Base-by-base conservation (phyloP, 2,113 vertebrate genomes). In the Tapirus terrestris region DNA sequence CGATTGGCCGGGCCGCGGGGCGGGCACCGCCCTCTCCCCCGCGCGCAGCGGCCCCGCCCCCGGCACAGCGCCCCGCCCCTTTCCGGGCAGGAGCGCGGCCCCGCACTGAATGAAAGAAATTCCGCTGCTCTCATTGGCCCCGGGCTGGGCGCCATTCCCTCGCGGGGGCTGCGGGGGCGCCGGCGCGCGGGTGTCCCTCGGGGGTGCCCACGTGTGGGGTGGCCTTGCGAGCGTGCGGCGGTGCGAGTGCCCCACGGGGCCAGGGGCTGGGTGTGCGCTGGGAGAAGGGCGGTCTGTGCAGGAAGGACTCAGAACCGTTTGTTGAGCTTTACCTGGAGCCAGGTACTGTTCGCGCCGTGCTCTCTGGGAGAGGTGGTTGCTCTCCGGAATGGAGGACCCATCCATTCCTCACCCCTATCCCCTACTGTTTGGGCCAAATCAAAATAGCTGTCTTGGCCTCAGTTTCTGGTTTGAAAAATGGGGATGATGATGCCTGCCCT, bases 71-170 rank as follows among this genome's bases (percentile, higher is more conserved):
- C 92, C 97, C 94, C 97, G 90, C 96, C 97, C 86, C 98, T 97
- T 97, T 98, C 97, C 98, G 97, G 97, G 96, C 93, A 93, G 29
- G 72, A 95, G 89, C 12, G 8, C 6, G 79, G 98, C 98, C 98
- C 97, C 91, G 94, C 97, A 80, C 98, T 99, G 98, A 99, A 99
- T 99, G 98, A 99, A 99, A 98, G 97, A 91, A 96, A 97, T 98
- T 96, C 98, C 95, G 92, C 95, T 86, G 95, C 94, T 97, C 94
- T 95, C 97, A 97, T 98, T 97, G 98, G 97, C 75, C 91, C 12
- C 33, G 20, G 31, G 89, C 85, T 96, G 70, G 95, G 90, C 96
- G 96, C 97, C 93, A n/a, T 93, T 88, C 92, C 72, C 95, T 89
- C 6, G n/a, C 58, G 2, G 45, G 63, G 60, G 18, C 31, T 14